Conservation (phyloP, 1,140 invertebrate genomes). For the Chlorops oryzae region DNA sequence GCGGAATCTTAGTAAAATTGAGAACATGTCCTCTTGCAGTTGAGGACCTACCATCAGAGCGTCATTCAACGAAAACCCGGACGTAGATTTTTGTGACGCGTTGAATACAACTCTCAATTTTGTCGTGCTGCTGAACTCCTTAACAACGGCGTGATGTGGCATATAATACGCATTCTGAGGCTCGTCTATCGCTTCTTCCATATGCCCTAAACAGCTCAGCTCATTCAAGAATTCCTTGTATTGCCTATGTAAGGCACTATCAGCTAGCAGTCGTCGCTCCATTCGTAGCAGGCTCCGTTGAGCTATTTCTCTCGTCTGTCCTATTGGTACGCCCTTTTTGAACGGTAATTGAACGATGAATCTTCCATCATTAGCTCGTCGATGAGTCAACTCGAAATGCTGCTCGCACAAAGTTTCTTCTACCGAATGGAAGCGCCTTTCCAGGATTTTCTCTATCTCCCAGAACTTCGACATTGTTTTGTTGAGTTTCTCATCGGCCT, state of each 20-base stretch:
- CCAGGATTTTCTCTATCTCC: background rate
- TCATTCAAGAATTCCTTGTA: slow-evolving; percentile 11
- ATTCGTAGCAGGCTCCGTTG: background rate
- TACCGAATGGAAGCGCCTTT: background rate
- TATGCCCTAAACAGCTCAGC: slow-evolving; percentile 5
- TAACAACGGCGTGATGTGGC: slow-evolving; percentile 12
- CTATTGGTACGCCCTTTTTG: background rate
- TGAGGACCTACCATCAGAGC: slow-evolving; percentile 32
- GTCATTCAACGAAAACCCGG: slow-evolving; percentile 33
- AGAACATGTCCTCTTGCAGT: slow-evolving; percentile 35
- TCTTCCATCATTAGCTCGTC: background rate
- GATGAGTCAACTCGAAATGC: background rate
- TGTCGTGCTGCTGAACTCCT: slow-evolving; percentile 16
- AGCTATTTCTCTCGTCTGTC: slow-evolving; percentile 1
- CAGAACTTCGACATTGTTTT: too few relatives aligned
- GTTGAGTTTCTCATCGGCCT: too few relatives aligned
- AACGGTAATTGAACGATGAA: slow-evolving; percentile 2
- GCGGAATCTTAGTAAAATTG: slow-evolving; percentile 38
- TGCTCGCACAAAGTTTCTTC: background rate
- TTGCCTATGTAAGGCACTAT: background rate
- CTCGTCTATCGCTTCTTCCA: slow-evolving; percentile 7
- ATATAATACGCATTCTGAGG: slow-evolving; percentile 8
- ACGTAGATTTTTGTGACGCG: slow-evolving; percentile 20
- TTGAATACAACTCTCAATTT: slow-evolving; percentile 35
- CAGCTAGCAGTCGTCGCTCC: background rate